Evolutionary conservation across 2,113 vertebrate genomes (phyloP).

Genomic region (Larimichthys crocea): DNA sequence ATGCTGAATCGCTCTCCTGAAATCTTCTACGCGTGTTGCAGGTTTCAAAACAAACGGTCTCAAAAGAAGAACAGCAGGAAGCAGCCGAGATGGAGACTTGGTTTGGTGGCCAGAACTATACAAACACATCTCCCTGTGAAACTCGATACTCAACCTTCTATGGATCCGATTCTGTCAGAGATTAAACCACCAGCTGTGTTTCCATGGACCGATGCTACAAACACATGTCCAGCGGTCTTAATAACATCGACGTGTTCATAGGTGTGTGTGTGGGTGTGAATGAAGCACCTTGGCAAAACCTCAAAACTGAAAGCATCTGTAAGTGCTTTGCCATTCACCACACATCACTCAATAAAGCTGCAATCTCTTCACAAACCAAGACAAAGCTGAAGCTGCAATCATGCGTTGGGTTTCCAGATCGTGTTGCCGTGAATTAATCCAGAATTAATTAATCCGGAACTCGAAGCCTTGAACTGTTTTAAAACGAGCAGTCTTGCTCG

Average conservation of each 20-base stretch:
- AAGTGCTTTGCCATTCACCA: background rate
- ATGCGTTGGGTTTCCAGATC: background rate
- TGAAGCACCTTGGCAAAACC: background rate
- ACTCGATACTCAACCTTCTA: background rate
- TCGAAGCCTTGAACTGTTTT: background rate
- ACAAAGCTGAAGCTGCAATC: background rate
- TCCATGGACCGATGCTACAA: background rate
- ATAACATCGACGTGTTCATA: background rate
- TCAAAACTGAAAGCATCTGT: conserved; percentile 16
- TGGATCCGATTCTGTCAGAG: background rate
- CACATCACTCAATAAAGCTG: background rate
- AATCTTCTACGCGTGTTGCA: background rate
- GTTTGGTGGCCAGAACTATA: background rate
- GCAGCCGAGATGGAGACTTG: background rate
- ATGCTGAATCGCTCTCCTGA: background rate
- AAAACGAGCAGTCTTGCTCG: background rate
- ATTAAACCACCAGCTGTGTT: conserved; percentile 15
- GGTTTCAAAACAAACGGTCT: background rate
- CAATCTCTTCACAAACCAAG: background rate
- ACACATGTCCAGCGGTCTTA: background rate
- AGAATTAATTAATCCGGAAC: background rate
- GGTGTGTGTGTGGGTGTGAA: background rate
- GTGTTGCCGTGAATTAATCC: background rate
- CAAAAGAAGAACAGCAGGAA: background rate
- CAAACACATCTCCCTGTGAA: background rate